These are phyloP conservation scores for Vulpes lagopus DNA, from an alignment of 2,113 vertebrate species.

Conservation along the genomic window DNA sequence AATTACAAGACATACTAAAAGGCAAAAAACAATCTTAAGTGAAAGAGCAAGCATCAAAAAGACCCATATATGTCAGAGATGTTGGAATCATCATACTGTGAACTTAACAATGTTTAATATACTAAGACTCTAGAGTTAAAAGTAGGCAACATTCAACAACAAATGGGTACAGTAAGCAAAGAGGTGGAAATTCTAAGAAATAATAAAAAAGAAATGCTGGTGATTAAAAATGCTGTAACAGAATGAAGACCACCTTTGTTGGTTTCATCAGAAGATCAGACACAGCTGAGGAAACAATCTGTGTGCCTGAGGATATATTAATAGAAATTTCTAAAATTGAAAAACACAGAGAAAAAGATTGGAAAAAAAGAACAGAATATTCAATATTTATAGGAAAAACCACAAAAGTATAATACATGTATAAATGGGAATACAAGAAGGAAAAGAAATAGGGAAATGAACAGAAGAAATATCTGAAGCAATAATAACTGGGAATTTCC, in stretches of 20 bases:
- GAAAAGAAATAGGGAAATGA: neutral
- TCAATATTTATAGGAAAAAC: neutral
- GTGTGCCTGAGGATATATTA: neutral
- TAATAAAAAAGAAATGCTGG: neutral
- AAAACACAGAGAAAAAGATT: neutral
- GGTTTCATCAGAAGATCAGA: neutral
- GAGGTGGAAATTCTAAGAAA: neutral
- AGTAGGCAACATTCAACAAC: neutral
- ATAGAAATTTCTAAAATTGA: neutral
- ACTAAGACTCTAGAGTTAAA: neutral
- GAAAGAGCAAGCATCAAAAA: neutral
- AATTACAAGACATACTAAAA: neutral
- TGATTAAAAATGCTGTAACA: neutral
- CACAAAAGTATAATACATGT: neutral
- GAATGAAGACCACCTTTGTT: neutral
- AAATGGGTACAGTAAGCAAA: neutral
- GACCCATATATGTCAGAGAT: neutral
- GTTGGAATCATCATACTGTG: neutral
- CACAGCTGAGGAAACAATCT: neutral
- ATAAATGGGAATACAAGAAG: neutral
- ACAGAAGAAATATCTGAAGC: neutral
- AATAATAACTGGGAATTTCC: neutral
- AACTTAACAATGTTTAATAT: neutral
- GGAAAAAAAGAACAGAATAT: neutral
- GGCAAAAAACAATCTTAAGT: neutral